Base-by-base conservation (phyloP, 2,888 invertebrate genomes). In the Ligdia adustata region DNA sequence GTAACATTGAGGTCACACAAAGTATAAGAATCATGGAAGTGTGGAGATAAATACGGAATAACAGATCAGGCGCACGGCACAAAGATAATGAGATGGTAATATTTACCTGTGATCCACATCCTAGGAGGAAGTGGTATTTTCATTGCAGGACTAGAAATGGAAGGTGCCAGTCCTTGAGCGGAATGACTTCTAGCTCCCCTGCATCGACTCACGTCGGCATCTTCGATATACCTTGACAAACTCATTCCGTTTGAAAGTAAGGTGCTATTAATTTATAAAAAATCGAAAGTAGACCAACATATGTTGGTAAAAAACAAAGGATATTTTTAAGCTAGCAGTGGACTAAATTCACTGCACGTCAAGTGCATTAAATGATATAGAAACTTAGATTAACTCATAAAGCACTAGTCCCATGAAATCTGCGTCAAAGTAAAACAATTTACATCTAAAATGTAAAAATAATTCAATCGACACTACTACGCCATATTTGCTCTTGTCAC, bases 121-220 rank as follows among this genome's bases (percentile, higher is more conserved):
- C 86, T 82, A 62, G 91, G 91, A 55, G 90, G 91, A 66, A 90
- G 76, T 67, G 91, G 91, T 79, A 91, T 87, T 78, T 87, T 90
- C 75, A 88, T 77, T 35, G 79, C 70, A 62, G 86, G 72, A 69
- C 79, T 85, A 50, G 75, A 73, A 62, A 78, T 55, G 58, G 72
- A 70, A 62, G 71, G 72, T 20, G 78, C 66, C 45, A 87, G 76
- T 68, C 83, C 87, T 81, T 90, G 89, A 60, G 80, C 85, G 39
- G 90, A 90, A 67, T 77, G 83, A 72, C 90, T 88, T 66, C 90
- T 75, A 15, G 64, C 54, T 62, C 69, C 75, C 60, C 72, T 81
- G 33, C 57, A 57, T 57, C 52, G 62, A 52, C 53, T 62, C 51
- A 64, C 57, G 52, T 54, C 65, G 44, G 60, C 56, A 54, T 57